Base-by-base conservation (phyloP, 2,113 vertebrate species). In the Protomyctophum bolini region DNA sequence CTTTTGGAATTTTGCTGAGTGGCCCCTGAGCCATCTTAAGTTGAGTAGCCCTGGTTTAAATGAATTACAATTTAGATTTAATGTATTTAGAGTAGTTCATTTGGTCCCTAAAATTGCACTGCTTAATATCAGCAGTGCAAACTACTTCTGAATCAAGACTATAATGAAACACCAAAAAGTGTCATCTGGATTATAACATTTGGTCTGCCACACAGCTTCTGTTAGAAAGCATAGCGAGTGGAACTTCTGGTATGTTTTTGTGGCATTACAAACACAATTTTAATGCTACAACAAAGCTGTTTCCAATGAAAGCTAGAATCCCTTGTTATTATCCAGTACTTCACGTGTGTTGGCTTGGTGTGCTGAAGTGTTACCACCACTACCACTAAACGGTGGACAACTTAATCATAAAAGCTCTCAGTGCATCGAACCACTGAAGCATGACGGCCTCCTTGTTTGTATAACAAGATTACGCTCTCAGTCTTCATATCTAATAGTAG, bases 381-480 rank as follows among this genome's bases (percentile, higher is more conserved):
- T 41, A 41, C 33, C 33, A 41, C 33, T 41, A 49, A 63, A 49
- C 61, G 2, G 14, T 9, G 21, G 28, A 33, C 46, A 52, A 52
- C 67, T 60, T 12, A 8, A 41, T 9, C 15, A 21, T 7, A 29
- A n/a, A 56, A 68, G 14, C 0, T 8, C 33, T 11, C 7, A 52
- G 58, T 60, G 21, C 76, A 59, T 73, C 57, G 45, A 49, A 62
- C 41, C 69, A 64, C 62, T 66, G 57, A 56, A 49, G 29, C 65
- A 8, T 50, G 69, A 66, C 58, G 33, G 51, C 76, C 71, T 76
- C 68, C 58, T 73, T 83, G 80, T 86, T 85, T 82, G 63, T 61
- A 14, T 55, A 78, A 65, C 11, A 63, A 58, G 65, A 66, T 74
- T 49, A 68, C 52, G 56, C 79, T 66, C 29, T 66, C 61, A 49